Evolutionary conservation across 2,888 invertebrate species (phyloP).

Genomic region (Xanthia togata): DNA sequence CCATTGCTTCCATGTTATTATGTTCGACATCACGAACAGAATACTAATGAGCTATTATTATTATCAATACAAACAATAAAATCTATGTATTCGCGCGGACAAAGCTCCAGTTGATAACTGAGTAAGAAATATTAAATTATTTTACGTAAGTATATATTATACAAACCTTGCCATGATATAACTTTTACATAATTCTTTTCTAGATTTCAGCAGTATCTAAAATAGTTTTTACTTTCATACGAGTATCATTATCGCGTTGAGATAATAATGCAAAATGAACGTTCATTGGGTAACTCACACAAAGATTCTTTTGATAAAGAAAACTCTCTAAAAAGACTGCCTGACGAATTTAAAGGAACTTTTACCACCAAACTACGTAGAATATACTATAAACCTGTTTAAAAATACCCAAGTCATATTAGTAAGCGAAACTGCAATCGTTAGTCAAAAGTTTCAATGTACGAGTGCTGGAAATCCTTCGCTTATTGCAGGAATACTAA

Average conservation of each 20-base stretch:
- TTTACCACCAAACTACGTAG: not conserved
- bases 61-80: slow-evolving; percentile 60
- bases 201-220: slow-evolving; percentile 13
- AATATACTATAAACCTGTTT: slow-evolving; percentile 3
- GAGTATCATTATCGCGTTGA: slow-evolving; percentile 38
- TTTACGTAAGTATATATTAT: too few species aligned
- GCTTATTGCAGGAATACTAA: slow-evolving; percentile 57
- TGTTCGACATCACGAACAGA: slow-evolving; percentile 65
- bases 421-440: slow-evolving; percentile 25
- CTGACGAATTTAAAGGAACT: slow-evolving; percentile 16
- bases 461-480: slow-evolving; percentile 50
- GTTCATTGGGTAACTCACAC: slow-evolving; percentile 44
- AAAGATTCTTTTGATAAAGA: slow-evolving; percentile 10
- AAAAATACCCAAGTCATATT: slow-evolving; percentile 16
- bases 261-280: slow-evolving; percentile 41
- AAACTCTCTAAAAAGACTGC: slow-evolving; percentile 6
- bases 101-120: slow-evolving; percentile 11
- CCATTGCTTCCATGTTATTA: slow-evolving; percentile 67
- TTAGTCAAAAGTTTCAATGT: slow-evolving; percentile 31
- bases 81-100: slow-evolving; percentile 43
- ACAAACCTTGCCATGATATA: slow-evolving; percentile 3
- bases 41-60: slow-evolving; percentile 67
- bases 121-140: slow-evolving; percentile 39
- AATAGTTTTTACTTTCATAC: slow-evolving; percentile 28
- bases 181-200: slow-evolving; percentile 4